Percentiles rank a stretch among this genome's conserved stretches.
These are phyloP conservation scores for Lepus oiostolus DNA, from an alignment of 2,797 vertebrate genomes.

Conservation along the genomic window DNA sequence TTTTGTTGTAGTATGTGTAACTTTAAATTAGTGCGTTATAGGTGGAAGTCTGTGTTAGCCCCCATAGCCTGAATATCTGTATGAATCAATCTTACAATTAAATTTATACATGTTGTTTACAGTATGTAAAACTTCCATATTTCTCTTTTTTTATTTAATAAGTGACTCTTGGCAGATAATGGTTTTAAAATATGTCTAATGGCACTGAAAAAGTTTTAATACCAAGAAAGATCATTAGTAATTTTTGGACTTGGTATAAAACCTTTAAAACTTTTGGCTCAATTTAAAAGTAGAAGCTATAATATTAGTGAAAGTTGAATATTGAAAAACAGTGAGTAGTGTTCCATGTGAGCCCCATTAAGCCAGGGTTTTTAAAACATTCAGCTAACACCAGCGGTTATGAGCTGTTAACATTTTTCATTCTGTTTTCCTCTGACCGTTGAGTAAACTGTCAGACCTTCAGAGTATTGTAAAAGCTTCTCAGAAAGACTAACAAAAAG, in stretches of 20 bases:
- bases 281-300: conserved; percentile 28
- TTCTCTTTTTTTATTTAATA: neutral
- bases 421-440: neutral
- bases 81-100: neutral
- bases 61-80: neutral
- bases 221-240: neutral
- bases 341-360: neutral
- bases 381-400: neutral
- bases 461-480: neutral
- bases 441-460: conserved; percentile 20
- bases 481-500: conserved; percentile 23
- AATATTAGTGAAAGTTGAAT: conserved; percentile 37
- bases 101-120: neutral
- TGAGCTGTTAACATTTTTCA: conserved; percentile 34
- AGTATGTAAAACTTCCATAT: neutral
- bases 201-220: conserved; percentile 34
- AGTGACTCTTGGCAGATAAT: conserved; percentile 4
- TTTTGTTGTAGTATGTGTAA: neutral
- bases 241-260: conserved; percentile 36
- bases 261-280: conserved; percentile 32
- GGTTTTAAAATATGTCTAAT: conserved; percentile 29
- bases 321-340: conserved; percentile 3
- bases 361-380: conserved; percentile 38
- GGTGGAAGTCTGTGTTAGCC: neutral
- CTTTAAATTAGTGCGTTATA: neutral